Base-by-base conservation (phyloP, 2,113 vertebrate species). In the Girardinichthys multiradiatus region DNA sequence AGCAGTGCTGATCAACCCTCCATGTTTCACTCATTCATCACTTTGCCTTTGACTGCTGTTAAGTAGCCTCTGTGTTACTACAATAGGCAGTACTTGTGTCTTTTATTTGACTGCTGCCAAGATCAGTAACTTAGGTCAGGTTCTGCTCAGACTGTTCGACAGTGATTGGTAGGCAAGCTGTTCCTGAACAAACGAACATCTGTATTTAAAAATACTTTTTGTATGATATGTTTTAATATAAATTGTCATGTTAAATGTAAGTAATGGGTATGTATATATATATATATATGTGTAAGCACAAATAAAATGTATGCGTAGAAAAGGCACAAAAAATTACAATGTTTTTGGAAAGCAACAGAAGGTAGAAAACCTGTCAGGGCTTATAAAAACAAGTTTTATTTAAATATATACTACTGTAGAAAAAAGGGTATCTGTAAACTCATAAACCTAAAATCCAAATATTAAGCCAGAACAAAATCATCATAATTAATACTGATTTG, bases 1-100 rank as follows among this genome's bases (percentile, higher is more conserved):
- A 99, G 76, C 97, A 98, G 86, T 98, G 93, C 81, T 94, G 92
- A 93, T 30, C 24, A 69, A 10, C 6, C 4, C 11, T n/a, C 29
- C 15, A 4, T 17, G 57, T 31, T 29, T 69, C 30, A 17, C 19
- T 28, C 30, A 45, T 42, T 0, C 4, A 54, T 48, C 57, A 17
- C n/a, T 13, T 26, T 33, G 70, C 13, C 11, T 5, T n/a, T 29
- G 10, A 48, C 35, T 59, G 37, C 33, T 15, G 14, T 24, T 11
- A 21, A 10, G 42, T 45, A 45, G 19, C 42, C 42, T n/a, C n/a
- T n/a, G n/a, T 59, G 27, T 4, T 45, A 39, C 35, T 57, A 24
- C 35, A 4, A 10, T 35, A 35, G 10, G 35, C 35, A 35, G 35
- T 35, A 10, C 35, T 35, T 5, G 6, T 10, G 10, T 35, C 35